Base-by-base conservation (phyloP, 2,888 invertebrate species). In the Parelbella ahira region DNA sequence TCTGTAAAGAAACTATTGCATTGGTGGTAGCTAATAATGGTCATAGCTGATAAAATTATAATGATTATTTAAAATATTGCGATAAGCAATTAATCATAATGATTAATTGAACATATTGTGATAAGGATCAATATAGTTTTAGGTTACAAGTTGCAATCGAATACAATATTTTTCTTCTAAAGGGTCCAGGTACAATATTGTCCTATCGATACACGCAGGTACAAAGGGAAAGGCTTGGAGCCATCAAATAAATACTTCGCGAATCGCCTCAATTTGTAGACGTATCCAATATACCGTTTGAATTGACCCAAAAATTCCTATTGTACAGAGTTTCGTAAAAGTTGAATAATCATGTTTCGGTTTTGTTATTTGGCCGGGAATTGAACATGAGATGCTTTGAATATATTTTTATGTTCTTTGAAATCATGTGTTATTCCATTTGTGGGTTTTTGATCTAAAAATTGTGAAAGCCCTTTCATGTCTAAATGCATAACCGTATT, bases 241-340 rank as follows among this genome's bases (percentile, higher is more conserved):
- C 37, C 27, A 19, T 37, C 15, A 23, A 18, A 36, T 36, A 36
- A 36, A 43, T 36, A 27, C 27, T 36, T 23, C 42, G 42, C 28
- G 23, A 36, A 29, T 43, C 36, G 29, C 23, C 5, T 12, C 29
- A 36, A 43, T 36, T 43, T 42, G 42, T 34, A 28, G 34, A 34
- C 42, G 18, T 29, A 29, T 43, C 36, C 42, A 43, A 43, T 43
- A 43, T 36, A 43, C 36, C 42, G 29, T 43, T 43, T 36, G 34
- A 29, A 29, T 29, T 23, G 34, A 34, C 23, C 36, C 42, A 36
- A 42, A 42, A 42, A 29, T 36, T 37, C 13, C 34, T 9, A 34
- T 28, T 23, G 34, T 28, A 15, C 8, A 7, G 28, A 28, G 41
- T 34, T 34, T 33, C 11, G 2, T 8, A 7, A 29, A 42, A 42